Conservation (phyloP, 2,888 invertebrate genomes). For the Drosophila setosimentum region DNA sequence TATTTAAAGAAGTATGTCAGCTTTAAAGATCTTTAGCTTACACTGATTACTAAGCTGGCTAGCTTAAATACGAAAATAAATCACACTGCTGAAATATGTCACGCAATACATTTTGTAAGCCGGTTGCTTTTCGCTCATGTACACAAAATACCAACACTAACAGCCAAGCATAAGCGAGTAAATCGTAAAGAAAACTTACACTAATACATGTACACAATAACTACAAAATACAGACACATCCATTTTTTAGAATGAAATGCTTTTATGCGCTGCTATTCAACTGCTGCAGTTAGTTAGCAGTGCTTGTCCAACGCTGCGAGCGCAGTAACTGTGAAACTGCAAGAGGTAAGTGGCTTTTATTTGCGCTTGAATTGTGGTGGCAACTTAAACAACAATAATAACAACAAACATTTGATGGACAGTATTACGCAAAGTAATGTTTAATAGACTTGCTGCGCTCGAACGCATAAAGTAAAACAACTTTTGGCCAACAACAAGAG, state of each 20-base stretch:
- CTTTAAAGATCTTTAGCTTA: not conserved
- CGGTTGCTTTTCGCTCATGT: constrained; percentile 8
- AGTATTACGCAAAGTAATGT: constrained; percentile 51
- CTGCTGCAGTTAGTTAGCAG: not conserved
- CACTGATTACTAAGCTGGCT: not conserved
- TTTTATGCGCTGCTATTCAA: constrained; percentile 5
- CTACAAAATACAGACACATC: not conserved
- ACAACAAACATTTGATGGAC: constrained; percentile 26
- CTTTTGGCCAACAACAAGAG: constrained; percentile 31
- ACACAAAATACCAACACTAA: not conserved
- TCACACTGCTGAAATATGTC: constrained; percentile 10
- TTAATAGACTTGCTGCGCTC: constrained; percentile 71
- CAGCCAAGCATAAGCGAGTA: not conserved
- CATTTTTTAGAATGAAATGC: not conserved
- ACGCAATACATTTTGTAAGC: constrained; percentile 12
- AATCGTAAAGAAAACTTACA: not conserved
- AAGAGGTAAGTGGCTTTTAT: constrained; percentile 23
- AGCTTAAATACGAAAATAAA: constrained; percentile 6
- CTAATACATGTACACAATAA: not conserved
- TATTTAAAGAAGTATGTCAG: not conserved
- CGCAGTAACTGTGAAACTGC: constrained; percentile 14
- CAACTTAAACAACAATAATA: constrained; percentile 7
- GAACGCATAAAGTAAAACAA: constrained; percentile 64
- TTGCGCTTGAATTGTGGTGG: constrained; percentile 20
- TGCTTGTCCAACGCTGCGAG: not conserved